These are phyloP conservation scores for Agriotes lineatus DNA, from an alignment of 2,888 invertebrate species.

Conservation along the genomic window DNA sequence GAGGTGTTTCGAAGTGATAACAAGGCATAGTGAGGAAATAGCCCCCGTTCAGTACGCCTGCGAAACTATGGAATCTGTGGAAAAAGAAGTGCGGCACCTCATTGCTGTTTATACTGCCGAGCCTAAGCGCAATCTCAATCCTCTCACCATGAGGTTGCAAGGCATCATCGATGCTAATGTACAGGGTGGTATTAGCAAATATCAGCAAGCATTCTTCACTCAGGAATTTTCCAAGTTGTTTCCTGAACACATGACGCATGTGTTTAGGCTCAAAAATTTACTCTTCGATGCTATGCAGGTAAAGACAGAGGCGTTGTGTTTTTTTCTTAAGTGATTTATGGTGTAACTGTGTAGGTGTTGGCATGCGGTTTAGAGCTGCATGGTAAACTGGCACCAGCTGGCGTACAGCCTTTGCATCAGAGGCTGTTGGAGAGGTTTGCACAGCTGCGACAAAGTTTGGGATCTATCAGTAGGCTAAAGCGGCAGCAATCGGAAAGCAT, in stretches of 20 bases:
- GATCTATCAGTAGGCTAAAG: slow-evolving; percentile 73
- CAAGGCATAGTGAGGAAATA: slow-evolving; percentile 79
- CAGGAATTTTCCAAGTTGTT: slow-evolving; percentile 78
- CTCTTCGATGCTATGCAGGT: slow-evolving; percentile 83
- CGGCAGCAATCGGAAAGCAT: slow-evolving; percentile 84
- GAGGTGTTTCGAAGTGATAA: slow-evolving; percentile 92
- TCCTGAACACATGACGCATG: slow-evolving; percentile 71
- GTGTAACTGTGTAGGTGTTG: slow-evolving; percentile 66
- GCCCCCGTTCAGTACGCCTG: slow-evolving; percentile 89
- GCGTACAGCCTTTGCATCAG: slow-evolving; percentile 92
- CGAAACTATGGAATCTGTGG: slow-evolving; percentile 93
- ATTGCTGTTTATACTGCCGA: slow-evolving; percentile 85
- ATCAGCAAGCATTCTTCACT: slow-evolving; percentile 94
- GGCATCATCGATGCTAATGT: slow-evolving; percentile 97
- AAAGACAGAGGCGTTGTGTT: too few relatives aligned
- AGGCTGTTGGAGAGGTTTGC: slow-evolving; percentile 89
- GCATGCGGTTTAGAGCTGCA: slow-evolving; percentile 89
- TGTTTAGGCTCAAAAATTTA: slow-evolving; percentile 73
- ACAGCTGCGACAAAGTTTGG: slow-evolving; percentile 84
- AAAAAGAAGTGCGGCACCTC: slow-evolving; percentile 85
- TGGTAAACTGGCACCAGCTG: slow-evolving; percentile 85
- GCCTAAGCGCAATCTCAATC: slow-evolving; percentile 87
- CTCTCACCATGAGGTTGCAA: slow-evolving; percentile 89
- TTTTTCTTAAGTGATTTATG: too few relatives aligned
- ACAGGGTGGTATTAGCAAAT: slow-evolving; percentile 94